Evolutionary conservation across 2,797 vertebrate genomes (phyloP).

Genomic region (Podarcis siculus): DNA sequence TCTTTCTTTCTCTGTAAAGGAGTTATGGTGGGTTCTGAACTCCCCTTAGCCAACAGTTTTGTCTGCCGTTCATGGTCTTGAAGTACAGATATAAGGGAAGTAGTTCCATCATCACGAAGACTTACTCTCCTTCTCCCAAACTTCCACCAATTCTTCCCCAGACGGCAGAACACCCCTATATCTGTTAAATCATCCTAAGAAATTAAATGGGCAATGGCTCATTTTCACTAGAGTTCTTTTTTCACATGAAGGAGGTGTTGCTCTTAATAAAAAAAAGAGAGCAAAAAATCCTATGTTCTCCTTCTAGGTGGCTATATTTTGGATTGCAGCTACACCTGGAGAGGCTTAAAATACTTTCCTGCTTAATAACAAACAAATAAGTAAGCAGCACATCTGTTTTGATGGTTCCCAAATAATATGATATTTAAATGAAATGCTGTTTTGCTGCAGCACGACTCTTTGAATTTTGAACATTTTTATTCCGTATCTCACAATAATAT

Average conservation of each 20-base stretch:
- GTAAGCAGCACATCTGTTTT: slow-evolving; percentile 59
- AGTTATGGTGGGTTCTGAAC: background rate
- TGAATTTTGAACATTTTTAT: slow-evolving; percentile 73
- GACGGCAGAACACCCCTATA: too few relatives aligned
- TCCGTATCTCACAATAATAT: slow-evolving; percentile 71
- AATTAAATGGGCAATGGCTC: background rate
- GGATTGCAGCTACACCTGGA: background rate
- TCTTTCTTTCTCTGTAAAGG: background rate
- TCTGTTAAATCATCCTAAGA: background rate
- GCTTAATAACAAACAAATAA: slow-evolving; percentile 23
- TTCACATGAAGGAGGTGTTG: background rate
- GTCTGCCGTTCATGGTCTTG: background rate
- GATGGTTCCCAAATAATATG: slow-evolving; percentile 72
- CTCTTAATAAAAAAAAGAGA: background rate
- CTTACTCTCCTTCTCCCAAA: too few relatives aligned
- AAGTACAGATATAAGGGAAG: background rate
- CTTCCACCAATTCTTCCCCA: too few relatives aligned
- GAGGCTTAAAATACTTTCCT: background rate
- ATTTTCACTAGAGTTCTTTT: background rate
- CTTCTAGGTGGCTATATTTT: background rate
- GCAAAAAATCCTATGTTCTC: background rate
- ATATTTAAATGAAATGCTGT: slow-evolving; percentile 67
- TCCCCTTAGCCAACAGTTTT: background rate
- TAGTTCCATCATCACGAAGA: too few relatives aligned
- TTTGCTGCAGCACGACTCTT: slow-evolving; percentile 68